A percentile compares a stretch with the other conserved stretches of the same genome.
Evolutionary conservation across 2,797 vertebrate species (phyloP).

Genomic region (Melanogrammus aeglefinus): DNA sequence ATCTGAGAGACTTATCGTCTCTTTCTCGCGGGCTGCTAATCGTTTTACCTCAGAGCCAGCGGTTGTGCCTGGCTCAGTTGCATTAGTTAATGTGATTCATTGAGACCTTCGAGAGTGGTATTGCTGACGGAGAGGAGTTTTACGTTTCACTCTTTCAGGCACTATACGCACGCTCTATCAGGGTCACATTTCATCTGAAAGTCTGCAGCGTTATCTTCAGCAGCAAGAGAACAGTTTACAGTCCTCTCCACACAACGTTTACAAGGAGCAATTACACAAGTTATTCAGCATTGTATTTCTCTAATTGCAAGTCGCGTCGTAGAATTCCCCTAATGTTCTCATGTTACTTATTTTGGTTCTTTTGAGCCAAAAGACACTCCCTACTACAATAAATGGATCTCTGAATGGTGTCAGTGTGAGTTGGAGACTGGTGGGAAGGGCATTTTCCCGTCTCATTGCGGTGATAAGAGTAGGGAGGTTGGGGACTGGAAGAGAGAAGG

Average conservation of each 20-base stretch:
- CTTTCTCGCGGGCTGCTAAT: not conserved
- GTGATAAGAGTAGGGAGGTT: not conserved
- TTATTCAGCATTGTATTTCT: slow-evolving; percentile 3
- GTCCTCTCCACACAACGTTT: not conserved
- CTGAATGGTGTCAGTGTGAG: not conserved
- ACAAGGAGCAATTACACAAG: not conserved
- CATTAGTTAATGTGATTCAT: not conserved
- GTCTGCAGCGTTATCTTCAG: not conserved
- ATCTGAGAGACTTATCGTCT: not conserved
- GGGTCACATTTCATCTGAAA: not conserved
- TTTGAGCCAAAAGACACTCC: not conserved
- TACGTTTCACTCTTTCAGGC: not conserved
- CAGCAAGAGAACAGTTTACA: not conserved
- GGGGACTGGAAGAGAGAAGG: not conserved
- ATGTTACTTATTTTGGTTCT: not conserved
- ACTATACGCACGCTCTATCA: not conserved
- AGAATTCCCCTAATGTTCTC: not conserved
- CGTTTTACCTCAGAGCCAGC: not conserved
- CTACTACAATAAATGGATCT: not conserved
- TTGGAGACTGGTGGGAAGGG: not conserved
- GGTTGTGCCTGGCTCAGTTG: not conserved
- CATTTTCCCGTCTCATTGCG: not conserved
- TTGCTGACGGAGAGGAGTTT: not conserved
- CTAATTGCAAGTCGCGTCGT: not conserved
- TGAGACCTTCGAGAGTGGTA: not conserved